Percentiles rank a stretch among this genome's conserved stretches.
Conservation (phyloP, 2,113 vertebrate species). For the Xyliphius kryptos region DNA sequence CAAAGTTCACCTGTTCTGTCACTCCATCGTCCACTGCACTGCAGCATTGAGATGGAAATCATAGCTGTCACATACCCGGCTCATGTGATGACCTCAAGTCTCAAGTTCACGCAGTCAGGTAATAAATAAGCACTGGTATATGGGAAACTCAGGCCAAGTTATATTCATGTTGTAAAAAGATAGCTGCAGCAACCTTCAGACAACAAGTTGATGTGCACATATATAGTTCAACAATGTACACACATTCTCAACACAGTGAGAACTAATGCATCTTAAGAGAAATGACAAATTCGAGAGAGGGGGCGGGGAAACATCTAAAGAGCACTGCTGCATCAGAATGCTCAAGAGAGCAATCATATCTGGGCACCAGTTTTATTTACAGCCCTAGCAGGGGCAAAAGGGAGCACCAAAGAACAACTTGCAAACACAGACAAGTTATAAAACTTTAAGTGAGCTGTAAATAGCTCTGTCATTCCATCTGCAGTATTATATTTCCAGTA, state of each 20-base stretch:
- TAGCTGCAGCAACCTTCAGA: conserved; percentile 38
- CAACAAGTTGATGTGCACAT: conserved; percentile 18
- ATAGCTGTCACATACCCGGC: conserved; percentile 29
- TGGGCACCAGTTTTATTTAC: conserved; percentile 51
- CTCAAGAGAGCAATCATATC: conserved; percentile 56
- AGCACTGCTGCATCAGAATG: conserved; percentile 46
- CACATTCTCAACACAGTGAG: too few relatives aligned
- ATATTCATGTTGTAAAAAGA: conserved; percentile 41
- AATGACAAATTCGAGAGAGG: conserved; percentile 16
- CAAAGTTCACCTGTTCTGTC: conserved; percentile 29
- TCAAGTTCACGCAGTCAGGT: conserved; percentile 42
- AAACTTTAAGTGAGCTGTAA: conserved; percentile 84
- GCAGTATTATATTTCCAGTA: conserved; percentile 82
- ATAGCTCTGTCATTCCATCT: conserved; percentile 86
- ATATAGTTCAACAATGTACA: conserved; percentile 17
- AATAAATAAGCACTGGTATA: conserved; percentile 40
- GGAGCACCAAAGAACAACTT: conserved; percentile 56
- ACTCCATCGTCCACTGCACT: conserved; percentile 27
- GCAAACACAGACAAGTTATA: conserved; percentile 70
- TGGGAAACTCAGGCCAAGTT: conserved; percentile 32
- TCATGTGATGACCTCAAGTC: conserved; percentile 41
- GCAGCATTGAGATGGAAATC: conserved; percentile 34
- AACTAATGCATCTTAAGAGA: conserved; percentile 11
- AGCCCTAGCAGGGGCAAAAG: conserved; percentile 36
- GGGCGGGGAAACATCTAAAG: conserved; percentile 22